Conservation (phyloP, 1,140 invertebrate genomes). For the Drosophila kanapiae region DNA sequence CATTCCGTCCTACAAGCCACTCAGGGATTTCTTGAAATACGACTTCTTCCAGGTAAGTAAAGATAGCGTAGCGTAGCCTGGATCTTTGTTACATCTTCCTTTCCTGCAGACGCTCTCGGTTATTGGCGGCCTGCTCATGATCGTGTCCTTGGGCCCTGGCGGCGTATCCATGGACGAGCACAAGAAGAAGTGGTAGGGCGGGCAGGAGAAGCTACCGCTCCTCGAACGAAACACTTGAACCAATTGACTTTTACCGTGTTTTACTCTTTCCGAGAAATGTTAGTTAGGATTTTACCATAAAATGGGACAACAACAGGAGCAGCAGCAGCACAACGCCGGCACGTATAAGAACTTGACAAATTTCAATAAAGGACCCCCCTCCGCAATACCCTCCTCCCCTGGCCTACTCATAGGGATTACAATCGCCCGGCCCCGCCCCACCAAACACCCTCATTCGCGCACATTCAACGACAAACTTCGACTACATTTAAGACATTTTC, state of each 20-base stretch:
- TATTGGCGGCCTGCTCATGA: slow-evolving; percentile 99
- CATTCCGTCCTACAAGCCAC: slow-evolving; percentile 96
- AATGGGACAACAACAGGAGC: slow-evolving; percentile 79
- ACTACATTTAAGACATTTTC: slow-evolving; percentile 66
- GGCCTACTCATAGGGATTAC: slow-evolving; percentile 40
- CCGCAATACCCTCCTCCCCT: slow-evolving; percentile 60
- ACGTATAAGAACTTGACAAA: slow-evolving; percentile 66
- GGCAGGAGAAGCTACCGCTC: slow-evolving; percentile 2
- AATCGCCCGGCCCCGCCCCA: slow-evolving; percentile 21
- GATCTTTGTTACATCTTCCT: background rate
- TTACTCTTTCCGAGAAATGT: slow-evolving; percentile 69
- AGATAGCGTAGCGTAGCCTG: background rate
- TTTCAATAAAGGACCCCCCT: slow-evolving; percentile 74
- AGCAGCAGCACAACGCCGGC: slow-evolving; percentile 48
- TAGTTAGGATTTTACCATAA: slow-evolving; percentile 80
- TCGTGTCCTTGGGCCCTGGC: slow-evolving; percentile 98
- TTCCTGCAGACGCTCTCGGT: slow-evolving; percentile 97
- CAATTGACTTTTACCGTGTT: slow-evolving; percentile 68
- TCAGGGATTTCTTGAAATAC: slow-evolving; percentile 99
- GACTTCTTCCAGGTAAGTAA: slow-evolving; percentile 98
- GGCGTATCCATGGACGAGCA: slow-evolving; percentile 99
- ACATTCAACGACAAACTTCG: slow-evolving; percentile 74
- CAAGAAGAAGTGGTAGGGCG: slow-evolving; percentile 98
- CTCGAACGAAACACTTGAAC: slow-evolving; percentile 31
- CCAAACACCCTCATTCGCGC: slow-evolving; percentile 62